Evolutionary conservation across 2,113 vertebrate species (phyloP).

Genomic region (Pao palembangensis): DNA sequence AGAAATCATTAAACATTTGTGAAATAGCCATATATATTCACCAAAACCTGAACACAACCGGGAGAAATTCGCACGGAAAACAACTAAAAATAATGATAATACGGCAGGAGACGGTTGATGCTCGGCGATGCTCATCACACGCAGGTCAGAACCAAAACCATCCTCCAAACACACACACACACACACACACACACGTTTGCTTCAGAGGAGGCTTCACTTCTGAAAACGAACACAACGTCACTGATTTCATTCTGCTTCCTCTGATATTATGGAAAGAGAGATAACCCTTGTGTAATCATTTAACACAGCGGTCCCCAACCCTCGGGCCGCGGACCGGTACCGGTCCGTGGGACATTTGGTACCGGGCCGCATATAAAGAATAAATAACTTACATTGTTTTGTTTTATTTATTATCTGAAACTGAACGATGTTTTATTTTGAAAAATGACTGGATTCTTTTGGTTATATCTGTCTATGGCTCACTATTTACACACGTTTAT

Average conservation of each 20-base stretch:
- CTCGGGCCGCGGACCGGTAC: no score
- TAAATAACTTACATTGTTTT: no score
- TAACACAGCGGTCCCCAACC: background rate
- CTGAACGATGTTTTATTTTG: no score
- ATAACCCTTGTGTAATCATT: constrained; percentile 17
- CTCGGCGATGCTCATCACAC: constrained; percentile 42
- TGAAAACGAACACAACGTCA: constrained; percentile 61
- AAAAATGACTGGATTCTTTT: no score
- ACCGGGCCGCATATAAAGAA: no score
- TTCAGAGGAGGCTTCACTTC: constrained; percentile 60
- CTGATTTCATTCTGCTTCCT: constrained; percentile 67
- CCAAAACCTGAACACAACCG: constrained; percentile 1
- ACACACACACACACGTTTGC: no score
- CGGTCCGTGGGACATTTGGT: no score
- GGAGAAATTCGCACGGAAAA: constrained; percentile 15
- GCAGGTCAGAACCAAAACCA: constrained; percentile 40
- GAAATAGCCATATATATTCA: constrained; percentile 5
- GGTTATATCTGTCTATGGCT: no score
- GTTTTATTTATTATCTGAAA: no score
- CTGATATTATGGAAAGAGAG: constrained; percentile 44
- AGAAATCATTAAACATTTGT: no score
- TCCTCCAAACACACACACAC: constrained; percentile 38
- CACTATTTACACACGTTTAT: no score
- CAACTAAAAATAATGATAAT: background rate
- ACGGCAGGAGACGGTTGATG: constrained; percentile 33